Evolutionary conservation across 2,113 vertebrate species (phyloP).

Genomic region (Bufo bufo): DNA sequence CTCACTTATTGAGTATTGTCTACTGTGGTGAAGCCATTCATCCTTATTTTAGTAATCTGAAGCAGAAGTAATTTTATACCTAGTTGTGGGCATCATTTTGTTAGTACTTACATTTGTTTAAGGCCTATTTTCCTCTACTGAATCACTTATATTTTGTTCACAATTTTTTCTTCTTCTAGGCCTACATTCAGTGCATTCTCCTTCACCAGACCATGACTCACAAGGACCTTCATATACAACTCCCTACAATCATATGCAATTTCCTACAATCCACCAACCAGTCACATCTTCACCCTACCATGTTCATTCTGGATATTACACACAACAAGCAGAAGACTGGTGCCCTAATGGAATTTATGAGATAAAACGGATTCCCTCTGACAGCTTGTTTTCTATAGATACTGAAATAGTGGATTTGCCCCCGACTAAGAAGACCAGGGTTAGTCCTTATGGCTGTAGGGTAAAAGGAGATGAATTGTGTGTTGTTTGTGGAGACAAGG

Average conservation of each 20-base stretch:
- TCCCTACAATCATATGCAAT: constrained; percentile 81
- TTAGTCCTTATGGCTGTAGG: constrained; percentile 76
- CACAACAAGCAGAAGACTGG: constrained; percentile 89
- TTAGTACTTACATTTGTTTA: neutral
- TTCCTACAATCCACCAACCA: constrained; percentile 81
- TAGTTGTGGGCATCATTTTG: too few species aligned
- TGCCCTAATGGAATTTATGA: constrained; percentile 85
- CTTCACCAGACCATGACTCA: constrained; percentile 81
- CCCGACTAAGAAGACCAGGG: constrained; percentile 79
- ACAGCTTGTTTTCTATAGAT: constrained; percentile 79
- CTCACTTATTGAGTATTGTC: too few species aligned
- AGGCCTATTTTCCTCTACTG: neutral
- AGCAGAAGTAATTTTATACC: too few species aligned
- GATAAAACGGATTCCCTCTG: constrained; percentile 82
- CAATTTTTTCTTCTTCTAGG: constrained; percentile 70
- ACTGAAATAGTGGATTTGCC: constrained; percentile 77
- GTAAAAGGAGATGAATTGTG: constrained; percentile 94
- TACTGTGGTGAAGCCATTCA: too few species aligned
- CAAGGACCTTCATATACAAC: constrained; percentile 81
- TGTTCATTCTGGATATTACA: constrained; percentile 85
- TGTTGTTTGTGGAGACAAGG: constrained; percentile 96
- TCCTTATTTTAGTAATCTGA: too few species aligned
- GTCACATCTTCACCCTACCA: constrained; percentile 84
- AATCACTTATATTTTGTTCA: neutral
- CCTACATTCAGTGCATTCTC: constrained; percentile 85